Base-by-base conservation (phyloP, 1,140 invertebrate species). In the Anadara kagoshimensis region DNA sequence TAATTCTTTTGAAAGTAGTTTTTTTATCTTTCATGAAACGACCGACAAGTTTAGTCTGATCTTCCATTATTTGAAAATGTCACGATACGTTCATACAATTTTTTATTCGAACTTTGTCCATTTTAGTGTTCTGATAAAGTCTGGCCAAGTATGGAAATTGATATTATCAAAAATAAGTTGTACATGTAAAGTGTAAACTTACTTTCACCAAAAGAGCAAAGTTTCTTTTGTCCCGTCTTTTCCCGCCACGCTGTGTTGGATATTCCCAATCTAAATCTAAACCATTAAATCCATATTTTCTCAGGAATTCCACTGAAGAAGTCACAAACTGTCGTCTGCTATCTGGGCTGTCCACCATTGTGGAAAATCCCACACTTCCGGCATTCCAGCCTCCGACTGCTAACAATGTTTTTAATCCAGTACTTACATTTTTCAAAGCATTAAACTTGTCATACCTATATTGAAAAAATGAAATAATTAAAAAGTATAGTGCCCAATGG, bases 241-340 rank as follows among this genome's bases (percentile, higher is more conserved):
- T 95, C 56, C 97, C 97, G 84, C 98, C 96, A 29, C 96, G 90
- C 85, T 94, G 93, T 0, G 94, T 94, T 0, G 97, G 97, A 90
- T 98, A 98, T 86, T 98, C 96, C 96, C 96, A 98, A 86, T 98
- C 96, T 75, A 99, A 90, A 90, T 99, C 97, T 22, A 99, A 91
- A 7, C 97, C 97, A 89, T 99, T 96, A 85, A 99, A 98, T 80
- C 96, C 94, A 87, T 98, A 95, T 84, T 95, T 94, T 71, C 96
- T 91, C 53, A 98, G 90, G 86, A 98, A 98, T 88, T 94, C 94
- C 14, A 98, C 92, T 20, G 94, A 92, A 29, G 82, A 77, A 24
- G 72, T n/a, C 22, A 80, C 75, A 65, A 88, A 88, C 20, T 61
- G 63, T 1, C 44, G 41, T 24, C 86, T 67, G 16, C 56, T 77